Evolutionary conservation across 2,797 vertebrate species (phyloP).

Genomic region (Salarias fasciatus): DNA sequence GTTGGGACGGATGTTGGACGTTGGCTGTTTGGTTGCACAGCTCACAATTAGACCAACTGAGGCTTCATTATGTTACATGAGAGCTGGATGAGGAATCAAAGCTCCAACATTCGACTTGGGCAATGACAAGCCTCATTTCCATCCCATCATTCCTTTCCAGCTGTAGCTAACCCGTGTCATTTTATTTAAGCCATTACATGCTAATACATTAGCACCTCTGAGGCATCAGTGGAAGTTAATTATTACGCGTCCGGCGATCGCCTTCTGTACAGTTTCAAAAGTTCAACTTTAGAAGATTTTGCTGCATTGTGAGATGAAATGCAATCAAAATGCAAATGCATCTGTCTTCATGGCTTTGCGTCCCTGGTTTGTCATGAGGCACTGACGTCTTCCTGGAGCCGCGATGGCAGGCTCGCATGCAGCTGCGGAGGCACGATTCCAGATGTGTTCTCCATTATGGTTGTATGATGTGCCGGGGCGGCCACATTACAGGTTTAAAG

Average conservation of each 20-base stretch:
- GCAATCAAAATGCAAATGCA: slow-evolving; percentile 1
- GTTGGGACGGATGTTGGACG: no score
- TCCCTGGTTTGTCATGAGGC: slow-evolving; percentile 1
- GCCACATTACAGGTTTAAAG: slow-evolving; percentile 50
- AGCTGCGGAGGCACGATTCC: background rate
- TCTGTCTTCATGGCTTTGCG: background rate
- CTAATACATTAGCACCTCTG: slow-evolving; percentile 21
- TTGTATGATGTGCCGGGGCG: slow-evolving; percentile 31
- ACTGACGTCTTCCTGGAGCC: background rate
- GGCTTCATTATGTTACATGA: no score
- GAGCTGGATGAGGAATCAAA: no score
- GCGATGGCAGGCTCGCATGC: background rate
- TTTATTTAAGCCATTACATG: slow-evolving; percentile 37
- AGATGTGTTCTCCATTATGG: slow-evolving; percentile 16
- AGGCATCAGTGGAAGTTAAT: slow-evolving; percentile 54
- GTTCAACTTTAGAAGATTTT: no score
- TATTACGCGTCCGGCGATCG: slow-evolving; percentile 30
- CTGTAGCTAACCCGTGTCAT: slow-evolving; percentile 15
- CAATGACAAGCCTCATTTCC: no score
- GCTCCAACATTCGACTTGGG: no score
- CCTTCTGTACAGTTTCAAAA: slow-evolving; percentile 18
- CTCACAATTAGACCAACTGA: no score
- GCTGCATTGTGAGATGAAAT: background rate
- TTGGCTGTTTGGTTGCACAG: no score
- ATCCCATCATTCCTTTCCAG: background rate